A percentile compares a stretch with the other conserved stretches of the same genome.
phyloP scores from a whole-genome alignment of 1,140 invertebrate genomes.

The Campodea augens region DNA sequence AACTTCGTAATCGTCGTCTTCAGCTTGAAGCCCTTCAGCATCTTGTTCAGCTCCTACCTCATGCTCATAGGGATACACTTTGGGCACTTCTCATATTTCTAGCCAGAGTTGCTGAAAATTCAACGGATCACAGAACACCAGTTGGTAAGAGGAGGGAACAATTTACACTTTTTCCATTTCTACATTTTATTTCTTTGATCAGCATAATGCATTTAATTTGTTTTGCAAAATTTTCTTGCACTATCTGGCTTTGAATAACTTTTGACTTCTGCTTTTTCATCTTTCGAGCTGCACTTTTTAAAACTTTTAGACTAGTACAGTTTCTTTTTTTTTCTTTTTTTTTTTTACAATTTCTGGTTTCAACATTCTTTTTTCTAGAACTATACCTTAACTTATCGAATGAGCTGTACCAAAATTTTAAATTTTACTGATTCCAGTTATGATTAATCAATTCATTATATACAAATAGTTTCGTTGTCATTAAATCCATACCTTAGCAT shows the following conservation, averaged over 20 bases:
- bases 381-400: too few species aligned
- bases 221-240: neutral
- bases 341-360: too few species aligned
- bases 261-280: constrained; percentile 4
- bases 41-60: constrained; percentile 63
- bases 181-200: neutral
- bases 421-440: too few species aligned
- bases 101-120: constrained; percentile 49
- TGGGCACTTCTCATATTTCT: constrained; percentile 62
- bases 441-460: too few species aligned
- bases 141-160: constrained; percentile 21
- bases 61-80: constrained; percentile 71
- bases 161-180: neutral
- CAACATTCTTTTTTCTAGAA: too few species aligned
- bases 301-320: too few species aligned
- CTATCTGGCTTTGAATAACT: neutral
- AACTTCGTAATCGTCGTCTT: constrained; percentile 52
- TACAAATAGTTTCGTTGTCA: too few species aligned
- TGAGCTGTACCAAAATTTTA: too few species aligned
- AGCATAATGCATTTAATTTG: constrained; percentile 1
- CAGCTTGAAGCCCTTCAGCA: constrained; percentile 66
- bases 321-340: too few species aligned
- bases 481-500: too few species aligned
- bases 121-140: constrained; percentile 37
- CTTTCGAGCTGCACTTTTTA: too few species aligned